Conservation (phyloP, 2,797 vertebrate genomes). For the Rhabdomys pumilio region DNA sequence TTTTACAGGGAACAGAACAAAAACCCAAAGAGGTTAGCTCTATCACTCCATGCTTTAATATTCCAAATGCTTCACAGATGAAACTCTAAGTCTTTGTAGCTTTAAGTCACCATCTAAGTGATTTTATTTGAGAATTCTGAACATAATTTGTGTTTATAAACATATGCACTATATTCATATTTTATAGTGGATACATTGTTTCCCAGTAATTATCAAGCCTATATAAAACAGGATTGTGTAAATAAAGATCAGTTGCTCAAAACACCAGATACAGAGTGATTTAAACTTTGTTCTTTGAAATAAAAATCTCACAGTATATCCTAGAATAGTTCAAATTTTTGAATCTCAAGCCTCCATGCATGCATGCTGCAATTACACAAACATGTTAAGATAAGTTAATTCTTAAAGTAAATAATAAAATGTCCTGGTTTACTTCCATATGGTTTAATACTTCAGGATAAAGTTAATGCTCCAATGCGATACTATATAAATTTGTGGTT, state of each 20-base stretch:
- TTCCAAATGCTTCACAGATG: not conserved
- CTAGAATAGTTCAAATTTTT: not conserved
- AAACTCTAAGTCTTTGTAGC: not conserved
- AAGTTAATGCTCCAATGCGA: not conserved
- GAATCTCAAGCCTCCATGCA: not conserved
- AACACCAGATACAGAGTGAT: no score
- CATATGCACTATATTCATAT: not conserved
- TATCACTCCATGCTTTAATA: not conserved
- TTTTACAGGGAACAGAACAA: slow-evolving; percentile 8
- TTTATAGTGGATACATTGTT: not conserved
- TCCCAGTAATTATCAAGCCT: not conserved
- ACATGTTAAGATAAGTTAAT: not conserved
- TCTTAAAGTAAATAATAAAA: not conserved
- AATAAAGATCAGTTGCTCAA: slow-evolving; percentile 2
- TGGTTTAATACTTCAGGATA: not conserved
- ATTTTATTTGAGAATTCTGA: not conserved
- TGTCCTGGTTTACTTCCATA: not conserved
- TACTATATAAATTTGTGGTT: not conserved
- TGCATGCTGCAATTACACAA: not conserved
- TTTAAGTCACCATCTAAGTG: not conserved
- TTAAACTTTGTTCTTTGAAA: not conserved
- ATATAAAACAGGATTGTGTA: not conserved
- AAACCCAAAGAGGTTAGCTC: not conserved
- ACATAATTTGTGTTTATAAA: not conserved
- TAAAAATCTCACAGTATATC: not conserved